A percentile compares a stretch with the other conserved stretches of the same genome.
These are phyloP conservation scores for Thamnophis sirtalis DNA, from an alignment of 2,113 vertebrate species.

Conservation along the genomic window DNA sequence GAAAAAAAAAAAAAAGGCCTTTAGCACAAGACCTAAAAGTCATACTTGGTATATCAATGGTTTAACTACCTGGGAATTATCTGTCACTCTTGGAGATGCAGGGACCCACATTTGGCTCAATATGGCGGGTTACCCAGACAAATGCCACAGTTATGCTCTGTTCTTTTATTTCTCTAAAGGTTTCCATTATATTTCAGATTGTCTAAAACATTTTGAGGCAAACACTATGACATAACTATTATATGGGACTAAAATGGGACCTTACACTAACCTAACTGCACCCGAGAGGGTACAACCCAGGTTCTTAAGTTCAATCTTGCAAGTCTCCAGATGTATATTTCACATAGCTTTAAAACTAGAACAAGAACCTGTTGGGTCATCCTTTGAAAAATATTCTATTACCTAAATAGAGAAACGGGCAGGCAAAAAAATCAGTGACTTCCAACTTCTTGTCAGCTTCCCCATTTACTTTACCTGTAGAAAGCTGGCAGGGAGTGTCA, in stretches of 20 bases:
- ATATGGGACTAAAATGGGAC: neutral
- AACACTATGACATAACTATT: neutral
- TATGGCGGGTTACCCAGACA: neutral
- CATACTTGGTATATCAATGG: neutral
- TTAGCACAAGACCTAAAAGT: neutral
- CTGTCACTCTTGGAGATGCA: neutral
- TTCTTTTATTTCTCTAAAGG: neutral
- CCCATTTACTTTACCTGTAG: neutral
- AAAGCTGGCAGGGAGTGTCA: neutral
- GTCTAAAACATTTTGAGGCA: neutral
- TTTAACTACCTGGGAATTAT: neutral
- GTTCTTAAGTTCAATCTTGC: neutral
- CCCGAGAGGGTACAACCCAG: neutral
- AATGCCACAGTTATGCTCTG: neutral
- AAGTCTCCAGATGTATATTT: neutral
- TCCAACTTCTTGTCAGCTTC: neutral
- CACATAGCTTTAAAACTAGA: neutral
- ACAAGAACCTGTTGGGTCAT: no score
- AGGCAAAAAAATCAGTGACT: neutral
- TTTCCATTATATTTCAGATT: neutral
- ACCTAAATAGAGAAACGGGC: neutral
- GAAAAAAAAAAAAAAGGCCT: neutral
- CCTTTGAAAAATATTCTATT: neutral
- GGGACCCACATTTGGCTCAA: neutral
- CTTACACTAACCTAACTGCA: neutral